These are phyloP conservation scores for Zelleria hepariella DNA, from an alignment of 2,888 invertebrate species.

Conservation along the genomic window DNA sequence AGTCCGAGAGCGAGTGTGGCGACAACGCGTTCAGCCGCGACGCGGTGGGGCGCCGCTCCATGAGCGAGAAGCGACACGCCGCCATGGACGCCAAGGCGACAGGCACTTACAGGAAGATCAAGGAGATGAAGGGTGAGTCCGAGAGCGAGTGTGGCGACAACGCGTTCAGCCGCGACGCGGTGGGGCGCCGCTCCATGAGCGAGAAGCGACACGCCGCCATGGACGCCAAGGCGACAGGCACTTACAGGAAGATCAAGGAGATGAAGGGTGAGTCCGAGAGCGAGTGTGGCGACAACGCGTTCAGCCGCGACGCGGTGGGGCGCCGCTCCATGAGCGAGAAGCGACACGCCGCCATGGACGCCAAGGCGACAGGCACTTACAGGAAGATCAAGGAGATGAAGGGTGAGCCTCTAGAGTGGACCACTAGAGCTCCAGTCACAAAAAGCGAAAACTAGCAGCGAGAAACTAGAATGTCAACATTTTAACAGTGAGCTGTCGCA, in stretches of 20 bases:
- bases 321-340: background rate
- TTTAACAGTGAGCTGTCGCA: too few species aligned
- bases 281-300: too few species aligned
- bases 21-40: slow-evolving; percentile 80
- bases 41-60: slow-evolving; percentile 95
- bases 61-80: slow-evolving; percentile 98
- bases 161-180: too few species aligned
- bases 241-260: slow-evolving; percentile 82
- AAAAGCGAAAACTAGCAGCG: too few species aligned
- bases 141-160: too few species aligned
- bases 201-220: slow-evolving; percentile 97
- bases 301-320: background rate
- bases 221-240: slow-evolving; percentile 94
- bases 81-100: slow-evolving; percentile 95
- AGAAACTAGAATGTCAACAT: too few species aligned
- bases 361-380: background rate
- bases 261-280: slow-evolving; percentile 36
- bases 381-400: background rate
- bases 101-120: slow-evolving; percentile 88
- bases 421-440: too few species aligned
- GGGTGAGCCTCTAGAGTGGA: background rate
- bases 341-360: background rate
- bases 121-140: slow-evolving; percentile 33
- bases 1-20: slow-evolving; percentile 56
- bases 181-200: slow-evolving; percentile 95